These are phyloP conservation scores for Cyanoramphus novaezelandiae DNA, from an alignment of 2,113 vertebrate genomes.

Conservation along the genomic window DNA sequence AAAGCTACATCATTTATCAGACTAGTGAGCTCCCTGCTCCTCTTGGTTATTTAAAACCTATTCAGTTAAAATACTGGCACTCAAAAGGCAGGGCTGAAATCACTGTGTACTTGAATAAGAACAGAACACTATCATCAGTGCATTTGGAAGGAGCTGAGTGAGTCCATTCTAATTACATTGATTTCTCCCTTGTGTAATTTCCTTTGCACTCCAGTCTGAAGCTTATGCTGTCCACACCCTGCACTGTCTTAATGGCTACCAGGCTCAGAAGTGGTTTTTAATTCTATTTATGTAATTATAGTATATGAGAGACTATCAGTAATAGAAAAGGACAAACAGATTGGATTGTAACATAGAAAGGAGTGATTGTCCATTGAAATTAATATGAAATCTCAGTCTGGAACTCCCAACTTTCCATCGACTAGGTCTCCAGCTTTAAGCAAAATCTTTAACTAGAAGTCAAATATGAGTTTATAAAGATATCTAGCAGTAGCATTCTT, in stretches of 20 bases:
- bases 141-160: slow-evolving; percentile 32
- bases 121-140: background rate
- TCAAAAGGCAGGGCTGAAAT: background rate
- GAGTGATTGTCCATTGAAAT: background rate
- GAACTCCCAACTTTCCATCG: background rate
- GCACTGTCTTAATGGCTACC: background rate
- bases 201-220: background rate
- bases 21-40: background rate
- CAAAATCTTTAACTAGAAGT: background rate
- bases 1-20: background rate
- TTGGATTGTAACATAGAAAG: background rate
- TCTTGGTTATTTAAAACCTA: slow-evolving; percentile 8
- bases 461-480: background rate
- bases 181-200: slow-evolving; percentile 15
- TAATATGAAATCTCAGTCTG: background rate
- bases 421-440: background rate
- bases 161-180: background rate
- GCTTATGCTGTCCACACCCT: background rate
- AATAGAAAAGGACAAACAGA: background rate
- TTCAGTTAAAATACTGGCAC: background rate
- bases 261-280: background rate
- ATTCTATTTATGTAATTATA: background rate
- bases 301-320: background rate
- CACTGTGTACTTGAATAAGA: background rate
- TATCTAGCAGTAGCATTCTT: background rate